Evolutionary conservation across 1,140 invertebrate genomes (phyloP).

Genomic region (Anagrus nilaparvatae): DNA sequence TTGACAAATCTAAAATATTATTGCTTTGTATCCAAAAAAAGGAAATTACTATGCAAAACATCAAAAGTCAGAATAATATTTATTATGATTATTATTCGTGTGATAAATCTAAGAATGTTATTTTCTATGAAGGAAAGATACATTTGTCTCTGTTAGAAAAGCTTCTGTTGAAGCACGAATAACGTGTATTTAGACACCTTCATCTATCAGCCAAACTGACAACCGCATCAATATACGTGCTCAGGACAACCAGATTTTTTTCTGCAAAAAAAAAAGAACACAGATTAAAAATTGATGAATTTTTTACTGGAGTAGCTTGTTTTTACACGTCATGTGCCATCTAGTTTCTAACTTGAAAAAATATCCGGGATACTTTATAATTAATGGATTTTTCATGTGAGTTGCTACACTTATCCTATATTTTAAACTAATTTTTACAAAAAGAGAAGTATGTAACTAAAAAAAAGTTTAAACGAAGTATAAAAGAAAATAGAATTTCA

Average conservation of each 20-base stretch:
- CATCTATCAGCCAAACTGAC: conserved; percentile 35
- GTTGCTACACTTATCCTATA: no score
- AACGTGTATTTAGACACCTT: conserved; percentile 26
- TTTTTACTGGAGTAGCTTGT: no score
- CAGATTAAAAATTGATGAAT: conserved; percentile 21
- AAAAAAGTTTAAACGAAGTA: conserved; percentile 15
- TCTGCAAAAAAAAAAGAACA: no score
- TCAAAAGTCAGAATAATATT: no score
- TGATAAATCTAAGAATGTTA: conserved; percentile 39
- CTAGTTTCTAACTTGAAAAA: no score
- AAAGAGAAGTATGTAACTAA: conserved; percentile 13
- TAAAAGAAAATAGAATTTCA: conserved; percentile 19
- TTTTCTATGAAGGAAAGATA: conserved; percentile 31
- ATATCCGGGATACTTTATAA: no score
- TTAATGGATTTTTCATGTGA: no score
- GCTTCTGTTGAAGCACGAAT: conserved; percentile 13
- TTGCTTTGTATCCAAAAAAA: no score
- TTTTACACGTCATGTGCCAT: no score
- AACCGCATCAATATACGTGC: conserved; percentile 37
- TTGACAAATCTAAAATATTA: no score
- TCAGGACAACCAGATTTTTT: no score
- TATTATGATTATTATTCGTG: conserved; percentile 19
- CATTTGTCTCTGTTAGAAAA: conserved; percentile 35
- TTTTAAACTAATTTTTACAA: background rate
- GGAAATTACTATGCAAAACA: no score